Evolutionary conservation across 2,888 invertebrate genomes (phyloP).

Genomic region (Cataglyphis altisquamis): DNA sequence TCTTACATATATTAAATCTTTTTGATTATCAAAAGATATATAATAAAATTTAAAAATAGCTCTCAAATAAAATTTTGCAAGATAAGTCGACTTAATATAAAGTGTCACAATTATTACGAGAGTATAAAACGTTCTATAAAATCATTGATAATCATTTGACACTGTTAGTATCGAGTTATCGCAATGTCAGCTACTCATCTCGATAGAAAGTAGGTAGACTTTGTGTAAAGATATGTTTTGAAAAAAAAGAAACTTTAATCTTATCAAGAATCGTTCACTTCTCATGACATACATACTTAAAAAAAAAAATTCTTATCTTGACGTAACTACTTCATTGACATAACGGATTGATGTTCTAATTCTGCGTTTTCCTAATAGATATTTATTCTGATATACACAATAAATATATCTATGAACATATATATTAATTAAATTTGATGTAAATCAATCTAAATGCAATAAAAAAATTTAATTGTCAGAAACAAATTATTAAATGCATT

Average conservation of each 20-base stretch:
- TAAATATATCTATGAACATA: conserved; percentile 30
- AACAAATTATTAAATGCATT: neutral
- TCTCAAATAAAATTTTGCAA: neutral
- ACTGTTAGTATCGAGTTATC: conserved; percentile 9
- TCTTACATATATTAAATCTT: neutral
- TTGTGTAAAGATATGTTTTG: neutral
- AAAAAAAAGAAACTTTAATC: conserved; percentile 60
- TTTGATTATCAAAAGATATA: neutral
- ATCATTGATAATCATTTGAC: neutral
- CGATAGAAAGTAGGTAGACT: neutral
- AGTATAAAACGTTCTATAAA: neutral
- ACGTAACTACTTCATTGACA: conserved; percentile 38
- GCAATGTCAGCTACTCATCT: neutral
- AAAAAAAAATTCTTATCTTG: conserved; percentile 61
- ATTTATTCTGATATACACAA: conserved; percentile 30
- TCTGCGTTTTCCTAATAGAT: conserved; percentile 50
- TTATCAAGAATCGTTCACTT: conserved; percentile 64
- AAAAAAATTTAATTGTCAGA: neutral
- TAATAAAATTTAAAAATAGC: neutral
- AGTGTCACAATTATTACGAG: neutral
- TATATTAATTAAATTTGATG: conserved; percentile 38
- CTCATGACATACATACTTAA: conserved; percentile 49
- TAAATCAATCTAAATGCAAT: neutral
- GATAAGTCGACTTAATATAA: neutral
- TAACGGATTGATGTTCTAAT: conserved; percentile 51